Conservation (phyloP, 2,113 vertebrate species). For the Noctilio leporinus region DNA sequence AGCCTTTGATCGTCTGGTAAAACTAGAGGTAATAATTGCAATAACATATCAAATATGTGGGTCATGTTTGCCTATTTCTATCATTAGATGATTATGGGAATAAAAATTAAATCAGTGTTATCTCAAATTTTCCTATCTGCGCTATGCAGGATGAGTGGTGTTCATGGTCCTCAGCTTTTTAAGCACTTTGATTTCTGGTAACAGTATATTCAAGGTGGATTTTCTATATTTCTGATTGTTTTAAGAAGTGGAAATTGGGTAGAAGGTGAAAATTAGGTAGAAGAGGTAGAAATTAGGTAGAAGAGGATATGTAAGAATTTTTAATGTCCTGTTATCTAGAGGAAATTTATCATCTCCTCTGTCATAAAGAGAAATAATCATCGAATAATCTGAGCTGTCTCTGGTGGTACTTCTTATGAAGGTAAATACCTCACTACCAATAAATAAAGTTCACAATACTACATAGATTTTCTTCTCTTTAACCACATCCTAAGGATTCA, state of each 20-base stretch:
- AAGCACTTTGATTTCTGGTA: background rate
- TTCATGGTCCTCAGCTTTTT: background rate
- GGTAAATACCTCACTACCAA: background rate
- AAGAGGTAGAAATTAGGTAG: no score
- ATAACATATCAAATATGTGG: background rate
- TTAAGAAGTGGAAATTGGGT: background rate
- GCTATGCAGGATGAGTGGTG: background rate
- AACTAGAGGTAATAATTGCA: background rate
- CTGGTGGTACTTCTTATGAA: background rate
- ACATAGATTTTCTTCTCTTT: background rate
- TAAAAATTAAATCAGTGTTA: background rate
- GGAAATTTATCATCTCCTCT: background rate
- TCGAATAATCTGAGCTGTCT: background rate
- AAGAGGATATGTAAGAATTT: background rate
- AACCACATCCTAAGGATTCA: background rate
- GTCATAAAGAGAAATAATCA: background rate
- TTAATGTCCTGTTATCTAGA: background rate
- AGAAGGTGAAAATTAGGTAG: no score
- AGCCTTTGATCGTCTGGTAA: background rate
- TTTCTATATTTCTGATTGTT: background rate
- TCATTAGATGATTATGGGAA: background rate
- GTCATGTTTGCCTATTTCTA: background rate
- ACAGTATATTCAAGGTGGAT: background rate
- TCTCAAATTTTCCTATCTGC: background rate
- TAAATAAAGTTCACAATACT: background rate